These are phyloP conservation scores for Drosophila atroscutellata DNA, from an alignment of 2,888 invertebrate genomes.

Conservation along the genomic window DNA sequence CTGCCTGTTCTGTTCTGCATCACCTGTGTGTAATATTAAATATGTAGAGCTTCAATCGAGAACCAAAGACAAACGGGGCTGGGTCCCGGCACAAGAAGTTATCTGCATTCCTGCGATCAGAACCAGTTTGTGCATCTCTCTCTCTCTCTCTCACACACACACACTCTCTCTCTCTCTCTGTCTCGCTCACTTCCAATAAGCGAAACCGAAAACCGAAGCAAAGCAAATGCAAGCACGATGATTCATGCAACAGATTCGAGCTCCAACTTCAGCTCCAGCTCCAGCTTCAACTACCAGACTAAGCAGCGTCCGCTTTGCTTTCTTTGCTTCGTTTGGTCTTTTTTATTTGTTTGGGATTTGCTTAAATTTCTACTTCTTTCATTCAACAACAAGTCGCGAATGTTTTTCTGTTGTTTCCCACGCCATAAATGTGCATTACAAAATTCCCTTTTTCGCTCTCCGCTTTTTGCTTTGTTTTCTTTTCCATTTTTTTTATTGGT, in stretches of 20 bases:
- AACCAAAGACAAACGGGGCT: conserved; percentile 29
- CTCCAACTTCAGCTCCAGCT: conserved; percentile 38
- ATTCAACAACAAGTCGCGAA: conserved; percentile 61
- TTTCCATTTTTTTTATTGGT: background rate
- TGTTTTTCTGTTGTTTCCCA: conserved; percentile 67
- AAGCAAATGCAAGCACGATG: conserved; percentile 62
- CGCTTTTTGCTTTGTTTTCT: background rate
- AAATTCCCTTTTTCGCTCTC: background rate
- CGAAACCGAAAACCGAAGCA: conserved; percentile 16
- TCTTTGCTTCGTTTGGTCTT: conserved; percentile 15
- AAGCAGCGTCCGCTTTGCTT: conserved; percentile 62
- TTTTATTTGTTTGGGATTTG: conserved; percentile 17
- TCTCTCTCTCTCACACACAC: background rate
- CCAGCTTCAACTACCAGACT: conserved; percentile 64
- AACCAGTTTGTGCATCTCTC: conserved; percentile 63
- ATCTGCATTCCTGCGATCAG: conserved; percentile 73
- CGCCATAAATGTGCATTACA: conserved; percentile 64
- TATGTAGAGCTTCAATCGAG: conserved; percentile 66
- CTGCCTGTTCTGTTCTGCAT: conserved; percentile 7
- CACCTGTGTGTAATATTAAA: conserved; percentile 68
- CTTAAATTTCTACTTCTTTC: conserved; percentile 57
- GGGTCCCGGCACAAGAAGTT: conserved; percentile 52
- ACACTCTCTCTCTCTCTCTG: background rate
- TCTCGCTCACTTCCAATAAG: background rate
- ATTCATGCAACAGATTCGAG: conserved; percentile 59